Conservation (phyloP, 2,888 invertebrate species). For the Tricholauxania praeusta region DNA sequence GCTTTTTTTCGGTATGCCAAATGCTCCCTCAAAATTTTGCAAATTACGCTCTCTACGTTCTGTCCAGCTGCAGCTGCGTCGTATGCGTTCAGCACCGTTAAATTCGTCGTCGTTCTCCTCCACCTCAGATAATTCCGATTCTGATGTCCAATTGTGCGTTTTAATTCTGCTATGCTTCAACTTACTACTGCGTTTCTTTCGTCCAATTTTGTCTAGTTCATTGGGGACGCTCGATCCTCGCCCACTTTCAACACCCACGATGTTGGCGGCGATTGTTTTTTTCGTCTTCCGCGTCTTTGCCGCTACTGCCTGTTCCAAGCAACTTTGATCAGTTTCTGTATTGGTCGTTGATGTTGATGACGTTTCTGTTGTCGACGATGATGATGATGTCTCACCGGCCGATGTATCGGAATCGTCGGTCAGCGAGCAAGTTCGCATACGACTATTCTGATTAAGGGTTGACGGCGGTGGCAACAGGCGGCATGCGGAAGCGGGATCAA, state of each 20-base stretch:
- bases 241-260: slow-evolving; percentile 1
- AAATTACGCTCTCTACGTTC: slow-evolving; percentile 50
- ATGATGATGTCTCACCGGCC: slow-evolving; percentile 30
- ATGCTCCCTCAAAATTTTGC: slow-evolving; percentile 39
- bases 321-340: neutral
- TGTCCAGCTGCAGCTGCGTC: slow-evolving; percentile 61
- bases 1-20: slow-evolving; percentile 30
- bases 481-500: neutral
- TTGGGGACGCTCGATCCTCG: slow-evolving; percentile 58
- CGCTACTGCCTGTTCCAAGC: neutral
- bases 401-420: slow-evolving; percentile 24
- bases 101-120: slow-evolving; percentile 44
- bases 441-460: neutral
- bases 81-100: slow-evolving; percentile 47
- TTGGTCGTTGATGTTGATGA: slow-evolving; percentile 19
- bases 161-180: neutral
- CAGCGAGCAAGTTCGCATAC: neutral
- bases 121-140: slow-evolving; percentile 46
- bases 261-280: slow-evolving; percentile 17
- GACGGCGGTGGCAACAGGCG: neutral
- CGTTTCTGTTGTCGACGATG: slow-evolving; percentile 19
- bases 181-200: slow-evolving; percentile 39
- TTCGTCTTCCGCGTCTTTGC: slow-evolving; percentile 3
- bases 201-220: slow-evolving; percentile 60
- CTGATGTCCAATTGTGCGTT: neutral